Base-by-base conservation (phyloP, 2,113 vertebrate genomes). In the Dolichallabes microphthalmus region DNA sequence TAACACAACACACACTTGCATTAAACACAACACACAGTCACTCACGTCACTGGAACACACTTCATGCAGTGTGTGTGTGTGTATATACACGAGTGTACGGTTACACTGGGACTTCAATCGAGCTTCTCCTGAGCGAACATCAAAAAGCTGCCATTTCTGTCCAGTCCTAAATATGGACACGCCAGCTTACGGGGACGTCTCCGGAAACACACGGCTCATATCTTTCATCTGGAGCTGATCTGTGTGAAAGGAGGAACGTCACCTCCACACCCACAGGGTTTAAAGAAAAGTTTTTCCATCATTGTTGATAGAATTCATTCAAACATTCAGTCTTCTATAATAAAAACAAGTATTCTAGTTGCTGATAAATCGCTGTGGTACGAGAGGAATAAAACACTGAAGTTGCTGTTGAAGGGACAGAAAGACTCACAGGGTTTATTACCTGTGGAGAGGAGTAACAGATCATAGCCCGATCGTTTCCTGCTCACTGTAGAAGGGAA, bases 121-220 rank as follows among this genome's bases (percentile, higher is more conserved):
- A 45, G 80, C 82, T 85, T 52, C 50, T 73, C 57, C 32, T 79
- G 69, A 79, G 45, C 30, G n/a, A 76, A 82, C 82, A 82, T 88
- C 82, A 88, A 88, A 86, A 32, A 77, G 82, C 80, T 86, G 85
- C 82, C 81, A 84, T 88, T 88, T 86, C 83, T 22, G 30, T 66
- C 17, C 55, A 52, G 79, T 73, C 66, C 84, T 85, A 60, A 85
- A 85, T 73, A 27, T 60, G 30, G 76, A 53, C 32, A 30, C 45
- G 9, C 61, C 15, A 13, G 2, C 58, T 61, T 50, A 22, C 13
- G 4, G 11, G 6, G 25, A 39, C 32, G n/a, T 20, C n/a, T 68
- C 57, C 45, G 35, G 66, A 45, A 66, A 55, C n/a, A 20, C 11
- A 13, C 22, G 32, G 50, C 63, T 25, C 58, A 52, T 84, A 52